Conservation (phyloP, 2,888 invertebrate genomes). For the Epinotia ramella region DNA sequence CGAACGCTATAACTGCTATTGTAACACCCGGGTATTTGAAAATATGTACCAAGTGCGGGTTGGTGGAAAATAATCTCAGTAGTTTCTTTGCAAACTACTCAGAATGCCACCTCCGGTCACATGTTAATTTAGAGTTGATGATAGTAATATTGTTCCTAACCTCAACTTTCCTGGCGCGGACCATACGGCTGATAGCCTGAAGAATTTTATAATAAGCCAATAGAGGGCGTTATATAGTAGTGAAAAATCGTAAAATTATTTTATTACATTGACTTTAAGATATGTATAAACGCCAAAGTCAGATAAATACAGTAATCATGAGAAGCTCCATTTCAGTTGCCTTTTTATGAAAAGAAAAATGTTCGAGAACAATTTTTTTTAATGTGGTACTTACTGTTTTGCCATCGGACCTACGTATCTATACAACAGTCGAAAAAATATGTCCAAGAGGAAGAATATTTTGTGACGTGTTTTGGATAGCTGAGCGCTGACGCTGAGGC, state of each 20-base stretch:
- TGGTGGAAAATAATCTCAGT: no score
- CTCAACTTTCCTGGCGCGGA: background rate
- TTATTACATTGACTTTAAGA: conserved; percentile 34
- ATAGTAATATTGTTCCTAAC: background rate
- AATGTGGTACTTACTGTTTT: no score
- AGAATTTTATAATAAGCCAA: conserved; percentile 15
- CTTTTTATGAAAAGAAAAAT: background rate
- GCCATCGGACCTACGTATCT: no score
- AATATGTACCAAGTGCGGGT: no score
- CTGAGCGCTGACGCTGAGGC: background rate
- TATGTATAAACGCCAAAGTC: conserved; percentile 38
- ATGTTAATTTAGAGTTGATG: no score
- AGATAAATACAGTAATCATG: conserved; percentile 7
- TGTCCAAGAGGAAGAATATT: no score
- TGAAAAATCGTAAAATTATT: conserved; percentile 25
- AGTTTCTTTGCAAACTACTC: background rate
- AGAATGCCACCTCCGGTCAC: background rate
- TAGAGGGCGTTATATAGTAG: conserved; percentile 18
- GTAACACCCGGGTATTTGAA: background rate
- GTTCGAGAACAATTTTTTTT: background rate
- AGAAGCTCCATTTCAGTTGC: background rate
- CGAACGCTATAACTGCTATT: background rate
- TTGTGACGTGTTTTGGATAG: background rate
- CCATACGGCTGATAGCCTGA: background rate
- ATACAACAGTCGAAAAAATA: no score